Percentiles rank a stretch among this genome's conserved stretches.
These are phyloP conservation scores for Pelobates cultripes DNA, from an alignment of 2,797 vertebrate species.

Conservation along the genomic window DNA sequence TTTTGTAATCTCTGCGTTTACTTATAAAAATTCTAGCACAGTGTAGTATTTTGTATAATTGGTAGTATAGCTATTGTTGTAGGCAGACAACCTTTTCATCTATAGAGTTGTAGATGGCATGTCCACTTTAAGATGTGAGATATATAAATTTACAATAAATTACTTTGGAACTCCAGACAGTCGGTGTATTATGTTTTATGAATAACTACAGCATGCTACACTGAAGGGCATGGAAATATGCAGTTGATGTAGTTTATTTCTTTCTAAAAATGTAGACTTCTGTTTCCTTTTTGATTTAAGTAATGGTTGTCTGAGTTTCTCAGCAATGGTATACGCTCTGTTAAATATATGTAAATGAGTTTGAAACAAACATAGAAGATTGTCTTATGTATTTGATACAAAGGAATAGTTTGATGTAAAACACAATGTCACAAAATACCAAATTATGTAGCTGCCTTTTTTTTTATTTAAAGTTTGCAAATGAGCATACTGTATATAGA, in stretches of 20 bases:
- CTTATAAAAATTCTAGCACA: too few species aligned
- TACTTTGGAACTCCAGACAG: too few species aligned
- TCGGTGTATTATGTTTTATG: too few species aligned
- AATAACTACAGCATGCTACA: too few species aligned
- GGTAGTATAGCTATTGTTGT: too few species aligned
- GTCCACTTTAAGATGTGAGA: too few species aligned
- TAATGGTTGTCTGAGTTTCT: slow-evolving; percentile 5
- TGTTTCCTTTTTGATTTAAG: background rate
- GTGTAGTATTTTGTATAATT: too few species aligned
- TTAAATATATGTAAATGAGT: background rate
- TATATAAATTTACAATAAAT: too few species aligned
- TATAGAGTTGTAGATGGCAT: too few species aligned
- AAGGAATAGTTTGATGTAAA: background rate
- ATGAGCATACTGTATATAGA: slow-evolving; percentile 64
- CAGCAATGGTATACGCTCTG: background rate
- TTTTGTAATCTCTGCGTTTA: too few species aligned
- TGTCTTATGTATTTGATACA: slow-evolving; percentile 5
- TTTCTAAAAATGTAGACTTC: background rate
- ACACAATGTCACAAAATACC: background rate
- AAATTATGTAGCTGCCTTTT: background rate
- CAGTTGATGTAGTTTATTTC: background rate
- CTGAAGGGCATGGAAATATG: background rate
- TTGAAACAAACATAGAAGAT: background rate
- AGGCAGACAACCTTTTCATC: too few species aligned
- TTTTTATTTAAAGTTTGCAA: slow-evolving; percentile 58